Evolutionary conservation across 2,113 vertebrate species (phyloP).

Genomic region (Xiphophorus hellerii): DNA sequence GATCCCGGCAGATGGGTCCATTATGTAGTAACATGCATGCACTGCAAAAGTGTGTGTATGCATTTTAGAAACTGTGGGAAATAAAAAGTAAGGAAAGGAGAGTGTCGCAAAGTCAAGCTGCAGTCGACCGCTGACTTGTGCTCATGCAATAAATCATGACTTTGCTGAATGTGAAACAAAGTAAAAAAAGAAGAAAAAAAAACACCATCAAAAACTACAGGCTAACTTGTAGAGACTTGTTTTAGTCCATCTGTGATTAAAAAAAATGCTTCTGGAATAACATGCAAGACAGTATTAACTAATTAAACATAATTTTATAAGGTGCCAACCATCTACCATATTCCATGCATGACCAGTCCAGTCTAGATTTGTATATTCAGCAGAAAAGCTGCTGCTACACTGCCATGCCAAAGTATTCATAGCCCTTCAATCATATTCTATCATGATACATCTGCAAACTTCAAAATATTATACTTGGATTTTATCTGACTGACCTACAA

Average conservation of each 20-base stretch:
- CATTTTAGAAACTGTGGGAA: slow-evolving; percentile 33
- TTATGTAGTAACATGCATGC: slow-evolving; percentile 62
- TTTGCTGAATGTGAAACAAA: slow-evolving; percentile 28
- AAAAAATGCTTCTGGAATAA: slow-evolving; percentile 17
- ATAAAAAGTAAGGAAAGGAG: slow-evolving; percentile 21
- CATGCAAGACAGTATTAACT: slow-evolving; percentile 39
- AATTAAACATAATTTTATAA: slow-evolving; percentile 33
- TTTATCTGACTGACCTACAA: not conserved
- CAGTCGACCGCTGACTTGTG: slow-evolving; percentile 35
- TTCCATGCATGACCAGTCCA: slow-evolving; percentile 62
- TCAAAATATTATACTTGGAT: not conserved
- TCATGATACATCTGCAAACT: not conserved
- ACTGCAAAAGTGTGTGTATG: slow-evolving; percentile 42
- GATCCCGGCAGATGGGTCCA: slow-evolving; percentile 53
- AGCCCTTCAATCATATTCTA: not conserved
- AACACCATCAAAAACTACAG: too few relatives aligned
- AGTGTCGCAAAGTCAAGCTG: slow-evolving; percentile 40
- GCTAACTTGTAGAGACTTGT: slow-evolving; percentile 22
- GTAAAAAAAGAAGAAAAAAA: slow-evolving; percentile 2
- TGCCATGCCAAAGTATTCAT: slow-evolving; percentile 13
- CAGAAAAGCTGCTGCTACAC: slow-evolving; percentile 41
- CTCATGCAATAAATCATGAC: slow-evolving; percentile 40
- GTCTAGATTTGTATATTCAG: slow-evolving; percentile 63
- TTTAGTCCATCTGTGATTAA: slow-evolving; percentile 34
- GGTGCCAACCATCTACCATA: slow-evolving; percentile 18